Base-by-base conservation (phyloP, 1,140 invertebrate genomes). In the Atopsyche davidsoni region DNA sequence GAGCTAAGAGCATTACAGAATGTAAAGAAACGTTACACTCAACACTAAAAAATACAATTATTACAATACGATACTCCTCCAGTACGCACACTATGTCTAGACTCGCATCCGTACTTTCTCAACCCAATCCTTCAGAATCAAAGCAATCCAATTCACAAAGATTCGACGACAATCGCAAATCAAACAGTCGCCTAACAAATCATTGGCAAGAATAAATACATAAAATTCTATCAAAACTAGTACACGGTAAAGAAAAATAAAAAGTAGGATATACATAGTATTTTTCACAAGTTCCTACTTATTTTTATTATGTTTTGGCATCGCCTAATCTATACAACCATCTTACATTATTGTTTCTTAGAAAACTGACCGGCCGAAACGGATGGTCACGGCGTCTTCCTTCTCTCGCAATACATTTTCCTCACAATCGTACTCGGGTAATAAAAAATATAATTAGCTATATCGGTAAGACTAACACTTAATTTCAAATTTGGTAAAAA, bases 401-500 rank as follows among this genome's bases (percentile, higher is more conserved):
- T n/a, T 38, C 4, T 36, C 34, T 52, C 23, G 4, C 17, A 6
- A 24, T 53, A 47, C 21, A 53, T 18, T 40, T 46, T 46, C 40
- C 23, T 42, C 38, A 32, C 31, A 44, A 51, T 51, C 51, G 28
- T 28, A 39, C 28, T 46, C 44, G 28, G 51, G 51, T 44, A 46
- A 47, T 47, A 46, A 47, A 50, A 53, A 53, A 53, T 53, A 53
- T 46, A 53, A 44, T 53, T 53, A 53, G 47, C 51, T 53, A 53
- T 53, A 46, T 47, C 34, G 44, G 28, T 53, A 53, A 41, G 51
- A 46, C 51, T 53, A 53, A 46, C 45, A 53, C 43, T 52, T 52
- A 46, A 40, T 52, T 52, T 46, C 50, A 52, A 53, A 31, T 53
- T 53, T 53, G 51, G 51, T 53, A 53, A 53, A 53, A 53, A 53